Conservation (phyloP, 2,888 invertebrate genomes). For the Cyclophora punctaria region DNA sequence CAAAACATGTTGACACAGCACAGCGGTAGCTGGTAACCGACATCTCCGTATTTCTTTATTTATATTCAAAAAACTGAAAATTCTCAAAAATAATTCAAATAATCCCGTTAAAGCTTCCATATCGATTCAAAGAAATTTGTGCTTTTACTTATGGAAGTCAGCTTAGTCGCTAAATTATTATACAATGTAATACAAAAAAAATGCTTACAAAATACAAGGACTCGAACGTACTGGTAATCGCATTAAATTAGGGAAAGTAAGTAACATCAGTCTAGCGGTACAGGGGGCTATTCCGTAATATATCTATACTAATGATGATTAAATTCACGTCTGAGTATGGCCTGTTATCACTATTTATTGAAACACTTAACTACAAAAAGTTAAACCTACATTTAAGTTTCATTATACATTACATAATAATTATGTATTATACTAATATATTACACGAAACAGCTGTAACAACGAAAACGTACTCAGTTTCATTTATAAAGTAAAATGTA, state of each 20-base stretch:
- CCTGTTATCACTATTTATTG: slow-evolving; percentile 50
- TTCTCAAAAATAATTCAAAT: slow-evolving; percentile 51
- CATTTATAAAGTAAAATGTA: slow-evolving; percentile 13
- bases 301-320: slow-evolving; percentile 48
- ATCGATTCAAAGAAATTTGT: slow-evolving; percentile 51
- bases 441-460: slow-evolving; percentile 23
- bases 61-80: slow-evolving; percentile 28
- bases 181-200: slow-evolving; percentile 37
- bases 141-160: slow-evolving; percentile 61
- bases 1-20: no score
- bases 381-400: slow-evolving; percentile 38
- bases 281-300: slow-evolving; percentile 32
- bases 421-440: slow-evolving; percentile 4
- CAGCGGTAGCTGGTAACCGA: slow-evolving; percentile 39
- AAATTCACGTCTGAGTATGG: slow-evolving; percentile 68
- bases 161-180: slow-evolving; percentile 43
- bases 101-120: slow-evolving; percentile 40
- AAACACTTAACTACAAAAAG: slow-evolving; percentile 55
- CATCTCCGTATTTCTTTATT: not conserved
- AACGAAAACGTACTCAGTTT: slow-evolving; percentile 5
- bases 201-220: slow-evolving; percentile 31
- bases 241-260: slow-evolving; percentile 16
- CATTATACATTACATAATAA: slow-evolving; percentile 53
- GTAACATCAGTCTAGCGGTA: slow-evolving; percentile 52
- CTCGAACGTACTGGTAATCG: slow-evolving; percentile 26